Evolutionary conservation across 2,888 invertebrate species (phyloP).

Genomic region (Leucophenga montana): DNA sequence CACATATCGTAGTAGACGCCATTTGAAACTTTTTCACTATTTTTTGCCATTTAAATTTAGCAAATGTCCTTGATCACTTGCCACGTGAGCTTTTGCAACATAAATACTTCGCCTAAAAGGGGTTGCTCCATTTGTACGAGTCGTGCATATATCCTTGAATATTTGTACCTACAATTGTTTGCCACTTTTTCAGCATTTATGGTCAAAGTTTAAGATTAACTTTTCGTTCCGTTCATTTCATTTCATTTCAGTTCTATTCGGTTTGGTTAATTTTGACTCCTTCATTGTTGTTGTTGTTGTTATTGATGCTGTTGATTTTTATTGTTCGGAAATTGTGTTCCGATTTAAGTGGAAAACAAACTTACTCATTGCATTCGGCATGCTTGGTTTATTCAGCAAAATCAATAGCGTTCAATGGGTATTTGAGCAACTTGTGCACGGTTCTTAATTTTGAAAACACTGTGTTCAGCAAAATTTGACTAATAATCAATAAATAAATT

Average conservation of each 20-base stretch:
- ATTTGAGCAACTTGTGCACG: no score
- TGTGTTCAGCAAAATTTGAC: no score
- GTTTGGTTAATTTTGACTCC: background rate
- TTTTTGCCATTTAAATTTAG: background rate
- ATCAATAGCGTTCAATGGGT: no score
- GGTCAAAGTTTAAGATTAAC: constrained; percentile 24
- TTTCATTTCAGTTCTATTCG: background rate
- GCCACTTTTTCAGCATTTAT: constrained; percentile 5
- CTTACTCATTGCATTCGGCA: background rate
- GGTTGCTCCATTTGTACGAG: background rate
- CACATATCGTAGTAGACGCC: background rate
- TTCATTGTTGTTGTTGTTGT: background rate
- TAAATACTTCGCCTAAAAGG: constrained; percentile 23
- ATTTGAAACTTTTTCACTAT: background rate
- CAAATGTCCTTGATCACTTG: background rate
- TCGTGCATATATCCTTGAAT: background rate
- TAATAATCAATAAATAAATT: no score
- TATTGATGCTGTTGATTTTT: constrained; percentile 14
- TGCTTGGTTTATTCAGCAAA: no score
- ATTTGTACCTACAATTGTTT: constrained; percentile 1
- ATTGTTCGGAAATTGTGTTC: constrained; percentile 10
- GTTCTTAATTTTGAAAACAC: no score
- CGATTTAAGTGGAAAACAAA: background rate
- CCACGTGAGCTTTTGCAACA: constrained; percentile 14
- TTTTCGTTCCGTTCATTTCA: background rate